A percentile compares a stretch with the other conserved stretches of the same genome.
Conservation (phyloP, 2,888 invertebrate genomes). For the Mactromeris polynyma region DNA sequence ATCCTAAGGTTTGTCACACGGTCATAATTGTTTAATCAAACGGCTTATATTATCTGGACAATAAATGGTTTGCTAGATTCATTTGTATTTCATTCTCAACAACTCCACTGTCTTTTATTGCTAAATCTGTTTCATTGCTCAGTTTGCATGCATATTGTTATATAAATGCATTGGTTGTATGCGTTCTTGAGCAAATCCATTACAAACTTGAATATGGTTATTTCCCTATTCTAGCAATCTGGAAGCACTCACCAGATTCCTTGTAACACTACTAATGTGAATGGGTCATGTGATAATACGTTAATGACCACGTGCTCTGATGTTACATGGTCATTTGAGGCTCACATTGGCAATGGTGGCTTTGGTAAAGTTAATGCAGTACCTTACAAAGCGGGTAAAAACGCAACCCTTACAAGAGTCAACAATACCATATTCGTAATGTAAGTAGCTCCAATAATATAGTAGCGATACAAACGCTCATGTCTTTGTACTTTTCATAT, state of each 20-base stretch:
- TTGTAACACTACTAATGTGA: conserved; percentile 30
- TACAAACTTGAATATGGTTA: no score
- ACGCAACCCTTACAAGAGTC: conserved; percentile 31
- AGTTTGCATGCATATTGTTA: no score
- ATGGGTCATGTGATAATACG: conserved; percentile 27
- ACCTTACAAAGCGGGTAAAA: conserved; percentile 44
- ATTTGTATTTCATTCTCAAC: no score
- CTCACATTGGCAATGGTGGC: conserved; percentile 40
- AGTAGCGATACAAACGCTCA: no score
- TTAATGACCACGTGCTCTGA: conserved; percentile 17
- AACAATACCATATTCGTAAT: conserved; percentile 40
- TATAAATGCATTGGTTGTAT: no score
- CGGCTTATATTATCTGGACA: no score
- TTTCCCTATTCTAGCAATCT: background rate
- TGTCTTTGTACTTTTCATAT: no score
- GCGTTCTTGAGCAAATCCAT: no score
- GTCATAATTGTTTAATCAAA: no score
- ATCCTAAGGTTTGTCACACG: background rate
- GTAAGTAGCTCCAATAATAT: conserved; percentile 28
- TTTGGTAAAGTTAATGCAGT: conserved; percentile 29
- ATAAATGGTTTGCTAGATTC: no score
- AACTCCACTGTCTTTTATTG: no score
- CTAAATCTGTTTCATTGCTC: no score
- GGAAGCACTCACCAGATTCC: conserved; percentile 7
- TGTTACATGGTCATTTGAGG: conserved; percentile 39